Conservation (phyloP, 2,797 vertebrate species). For the Pelochelys cantorii region DNA sequence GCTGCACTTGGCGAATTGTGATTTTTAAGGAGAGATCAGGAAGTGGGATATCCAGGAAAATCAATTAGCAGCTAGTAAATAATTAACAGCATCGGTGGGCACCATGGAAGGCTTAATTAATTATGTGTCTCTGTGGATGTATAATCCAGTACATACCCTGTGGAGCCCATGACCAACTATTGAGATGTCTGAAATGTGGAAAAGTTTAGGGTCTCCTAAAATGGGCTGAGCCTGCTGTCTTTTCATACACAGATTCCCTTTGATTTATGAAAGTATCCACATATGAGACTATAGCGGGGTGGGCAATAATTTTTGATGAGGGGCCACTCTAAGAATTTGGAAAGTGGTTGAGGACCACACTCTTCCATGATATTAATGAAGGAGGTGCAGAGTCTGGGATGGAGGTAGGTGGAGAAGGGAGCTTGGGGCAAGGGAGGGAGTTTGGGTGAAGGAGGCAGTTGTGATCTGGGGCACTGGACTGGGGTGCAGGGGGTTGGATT, state of each 20-base stretch:
- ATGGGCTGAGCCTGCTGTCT: slow-evolving; percentile 7
- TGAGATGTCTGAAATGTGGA: slow-evolving; percentile 7
- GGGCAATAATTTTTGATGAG: too few relatives aligned
- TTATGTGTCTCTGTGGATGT: slow-evolving; percentile 48
- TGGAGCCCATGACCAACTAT: slow-evolving; percentile 16
- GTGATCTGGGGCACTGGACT: too few relatives aligned
- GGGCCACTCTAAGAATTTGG: too few relatives aligned
- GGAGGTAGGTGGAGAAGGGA: too few relatives aligned
- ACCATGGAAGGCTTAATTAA: slow-evolving; percentile 71
- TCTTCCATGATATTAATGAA: too few relatives aligned
- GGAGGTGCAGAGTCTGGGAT: too few relatives aligned
- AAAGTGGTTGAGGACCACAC: too few relatives aligned
- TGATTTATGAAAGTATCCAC: slow-evolving; percentile 53
- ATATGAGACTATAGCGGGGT: slow-evolving; percentile 18
- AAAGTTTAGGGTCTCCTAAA: slow-evolving; percentile 18
- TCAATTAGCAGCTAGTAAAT: slow-evolving; percentile 76
- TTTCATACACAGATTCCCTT: background rate
- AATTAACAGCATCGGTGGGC: slow-evolving; percentile 73
- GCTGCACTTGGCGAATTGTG: background rate
- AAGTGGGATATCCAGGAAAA: slow-evolving; percentile 59
- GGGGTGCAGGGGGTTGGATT: too few relatives aligned
- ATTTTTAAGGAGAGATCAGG: background rate
- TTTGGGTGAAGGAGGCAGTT: too few relatives aligned
- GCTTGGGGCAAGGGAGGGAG: too few relatives aligned
- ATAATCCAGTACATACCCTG: slow-evolving; percentile 61